These are phyloP conservation scores for Aphaenogaster ashmeadi DNA, from an alignment of 1,140 invertebrate species.

Conservation along the genomic window DNA sequence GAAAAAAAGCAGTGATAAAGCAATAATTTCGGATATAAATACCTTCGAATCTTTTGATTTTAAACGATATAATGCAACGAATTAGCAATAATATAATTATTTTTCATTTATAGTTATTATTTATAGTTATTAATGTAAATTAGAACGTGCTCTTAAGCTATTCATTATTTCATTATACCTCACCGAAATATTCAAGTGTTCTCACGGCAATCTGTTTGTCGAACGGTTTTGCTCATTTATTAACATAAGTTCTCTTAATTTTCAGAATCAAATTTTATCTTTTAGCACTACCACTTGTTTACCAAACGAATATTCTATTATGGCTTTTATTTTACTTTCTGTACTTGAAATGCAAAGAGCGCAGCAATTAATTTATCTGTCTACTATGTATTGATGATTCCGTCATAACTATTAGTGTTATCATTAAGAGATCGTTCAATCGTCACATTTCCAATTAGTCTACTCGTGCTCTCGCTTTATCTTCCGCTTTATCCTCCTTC, in stretches of 20 bases:
- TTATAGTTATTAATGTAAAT: not conserved
- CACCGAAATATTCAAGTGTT: not conserved
- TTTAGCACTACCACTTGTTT: not conserved
- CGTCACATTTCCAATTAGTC: not conserved
- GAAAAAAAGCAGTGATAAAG: not conserved
- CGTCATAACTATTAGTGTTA: not conserved
- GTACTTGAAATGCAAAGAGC: not conserved
- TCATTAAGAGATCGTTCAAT: not conserved
- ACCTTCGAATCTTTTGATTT: not conserved
- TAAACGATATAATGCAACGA: not conserved
- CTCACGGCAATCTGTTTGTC: not conserved
- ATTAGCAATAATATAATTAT: not conserved
- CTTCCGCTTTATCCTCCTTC: not conserved
- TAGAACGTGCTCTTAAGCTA: not conserved
- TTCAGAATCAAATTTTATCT: not conserved
- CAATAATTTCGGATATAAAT: not conserved
- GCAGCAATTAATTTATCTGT: not conserved
- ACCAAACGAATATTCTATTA: not conserved
- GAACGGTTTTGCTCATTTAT: not conserved
- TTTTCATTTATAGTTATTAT: not conserved
- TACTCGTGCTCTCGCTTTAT: not conserved
- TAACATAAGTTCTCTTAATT: slow-evolving; percentile 1
- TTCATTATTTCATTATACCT: not conserved
- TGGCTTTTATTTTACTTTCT: not conserved
- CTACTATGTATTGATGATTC: not conserved